phyloP scores from a whole-genome alignment of 2,113 vertebrate genomes.

The Brachirus orientalis region DNA sequence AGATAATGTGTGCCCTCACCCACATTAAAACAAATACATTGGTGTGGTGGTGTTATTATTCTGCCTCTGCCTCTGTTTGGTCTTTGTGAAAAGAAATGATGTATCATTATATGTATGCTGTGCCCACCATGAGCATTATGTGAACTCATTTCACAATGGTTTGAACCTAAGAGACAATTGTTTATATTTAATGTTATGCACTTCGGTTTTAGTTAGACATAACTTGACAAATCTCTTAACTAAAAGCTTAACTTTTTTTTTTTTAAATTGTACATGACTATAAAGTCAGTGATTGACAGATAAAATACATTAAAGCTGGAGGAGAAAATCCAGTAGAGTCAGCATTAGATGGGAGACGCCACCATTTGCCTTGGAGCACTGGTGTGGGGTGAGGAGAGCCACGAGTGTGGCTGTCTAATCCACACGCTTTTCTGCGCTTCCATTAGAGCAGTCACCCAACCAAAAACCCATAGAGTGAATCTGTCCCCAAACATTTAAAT shows the following conservation, averaged over 20 bases:
- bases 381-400: neutral
- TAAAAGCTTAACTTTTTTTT: no score
- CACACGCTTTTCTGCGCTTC: neutral
- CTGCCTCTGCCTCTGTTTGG: no score
- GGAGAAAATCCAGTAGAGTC: neutral
- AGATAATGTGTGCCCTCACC: neutral
- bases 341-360: neutral
- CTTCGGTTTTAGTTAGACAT: no score
- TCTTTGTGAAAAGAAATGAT: no score
- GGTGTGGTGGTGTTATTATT: no score
- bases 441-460: neutral
- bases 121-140: no score
- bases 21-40: neutral
- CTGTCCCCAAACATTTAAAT: neutral
- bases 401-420: neutral
- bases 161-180: no score
- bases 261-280: neutral
- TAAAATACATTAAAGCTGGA: neutral
- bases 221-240: no score
- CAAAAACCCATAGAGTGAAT: neutral
- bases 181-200: no score
- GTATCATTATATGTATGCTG: no score
- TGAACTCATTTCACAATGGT: no score
- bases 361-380: neutral
- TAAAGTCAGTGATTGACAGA: neutral